Base-by-base conservation (phyloP, 1,140 invertebrate genomes). In the Protaetia brevitarsis region DNA sequence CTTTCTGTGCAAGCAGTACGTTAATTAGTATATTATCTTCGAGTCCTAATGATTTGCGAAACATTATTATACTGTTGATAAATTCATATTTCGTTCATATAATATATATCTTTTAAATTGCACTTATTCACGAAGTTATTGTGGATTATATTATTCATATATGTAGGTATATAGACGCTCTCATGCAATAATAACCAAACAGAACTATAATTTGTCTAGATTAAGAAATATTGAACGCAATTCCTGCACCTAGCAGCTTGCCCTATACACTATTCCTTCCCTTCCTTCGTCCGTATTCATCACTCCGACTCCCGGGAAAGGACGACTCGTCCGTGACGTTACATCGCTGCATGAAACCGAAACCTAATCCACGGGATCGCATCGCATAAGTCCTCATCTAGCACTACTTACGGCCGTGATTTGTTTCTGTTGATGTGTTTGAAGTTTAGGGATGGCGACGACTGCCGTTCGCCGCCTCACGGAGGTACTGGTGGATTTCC, bases 401-500 rank as follows among this genome's bases (percentile, higher is more conserved):
- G 37, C 56, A 66, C 65, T n/a, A n/a, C 72, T 71, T 73, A 73
- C 72, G 66, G 29, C 67, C 63, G 73, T 74, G 73, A 74, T 74
- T 74, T 74, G 73, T 74, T 72, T 71, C 68, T 72, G 72, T 72
- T 73, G 73, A 73, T 73, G 71, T 69, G 72, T 74, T 73, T 73
- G 71, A 72, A 73, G 73, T 74, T 74, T 74, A 65, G 66, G 68
- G 71, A 66, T 65, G 68, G 56, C 28, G n/a, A n/a, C n/a, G n/a
- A n/a, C n/a, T n/a, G n/a, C n/a, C n/a, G n/a, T n/a, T n/a, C n/a
- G n/a, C n/a, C n/a, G n/a, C n/a, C n/a, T n/a, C n/a, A n/a, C n/a
- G n/a, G n/a, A n/a, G n/a, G n/a, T n/a, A n/a, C n/a, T 21, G 28
- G 29, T n/a, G n/a, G n/a, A n/a, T 19, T 61, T 61, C 36, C 59